phyloP scores from a whole-genome alignment of 2,113 vertebrate genomes.

The Typhlomys cinereus region DNA sequence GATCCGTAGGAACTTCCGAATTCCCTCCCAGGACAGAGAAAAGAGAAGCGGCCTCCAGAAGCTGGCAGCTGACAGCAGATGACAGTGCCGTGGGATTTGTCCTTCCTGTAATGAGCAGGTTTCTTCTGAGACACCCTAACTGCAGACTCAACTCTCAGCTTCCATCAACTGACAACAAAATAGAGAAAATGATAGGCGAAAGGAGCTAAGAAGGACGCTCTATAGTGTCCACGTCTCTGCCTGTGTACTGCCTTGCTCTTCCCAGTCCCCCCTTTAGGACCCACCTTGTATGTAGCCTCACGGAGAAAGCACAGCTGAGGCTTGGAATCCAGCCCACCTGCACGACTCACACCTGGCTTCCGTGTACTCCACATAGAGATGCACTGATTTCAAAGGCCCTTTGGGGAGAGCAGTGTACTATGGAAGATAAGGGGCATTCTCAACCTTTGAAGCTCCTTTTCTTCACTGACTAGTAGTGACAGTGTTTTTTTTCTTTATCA shows the following conservation, averaged over 20 bases:
- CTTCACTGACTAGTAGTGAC: not conserved
- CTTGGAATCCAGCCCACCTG: accelerated
- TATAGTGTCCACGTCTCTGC: slow-evolving; percentile 72
- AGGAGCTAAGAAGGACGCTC: not conserved
- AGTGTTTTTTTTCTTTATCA: not conserved
- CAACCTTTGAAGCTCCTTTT: accelerated
- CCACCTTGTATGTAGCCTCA: not conserved
- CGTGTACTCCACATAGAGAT: accelerated
- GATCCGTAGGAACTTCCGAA: not conserved
- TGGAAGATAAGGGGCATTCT: accelerated
- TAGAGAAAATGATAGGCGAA: not conserved
- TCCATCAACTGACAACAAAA: slow-evolving; percentile 73
- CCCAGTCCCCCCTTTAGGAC: slow-evolving; percentile 30
- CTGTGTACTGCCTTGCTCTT: slow-evolving; percentile 67
- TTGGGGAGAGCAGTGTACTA: not conserved
- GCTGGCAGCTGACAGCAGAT: not conserved
- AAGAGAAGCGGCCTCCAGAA: not conserved
- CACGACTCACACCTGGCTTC: accelerated
- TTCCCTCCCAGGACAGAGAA: not conserved
- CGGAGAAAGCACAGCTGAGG: not conserved
- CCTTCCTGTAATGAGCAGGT: slow-evolving; percentile 60
- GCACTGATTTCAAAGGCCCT: not conserved
- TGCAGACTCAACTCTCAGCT: slow-evolving; percentile 71
- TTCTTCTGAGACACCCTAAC: slow-evolving; percentile 70
- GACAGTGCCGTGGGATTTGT: not conserved